Conservation (phyloP, 1,140 invertebrate species). For the Belonocnema kinseyi region DNA sequence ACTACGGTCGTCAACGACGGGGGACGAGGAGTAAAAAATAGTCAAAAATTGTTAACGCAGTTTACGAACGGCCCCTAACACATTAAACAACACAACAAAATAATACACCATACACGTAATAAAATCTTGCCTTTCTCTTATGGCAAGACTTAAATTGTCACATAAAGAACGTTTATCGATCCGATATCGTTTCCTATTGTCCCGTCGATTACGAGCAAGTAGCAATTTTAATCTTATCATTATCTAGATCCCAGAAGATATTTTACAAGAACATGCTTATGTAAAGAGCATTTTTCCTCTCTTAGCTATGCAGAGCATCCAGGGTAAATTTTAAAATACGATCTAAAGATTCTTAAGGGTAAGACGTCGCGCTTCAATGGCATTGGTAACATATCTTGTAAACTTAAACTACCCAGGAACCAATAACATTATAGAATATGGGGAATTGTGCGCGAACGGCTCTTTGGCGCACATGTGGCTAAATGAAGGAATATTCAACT, state of each 20-base stretch:
- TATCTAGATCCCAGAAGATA: conserved; percentile 1
- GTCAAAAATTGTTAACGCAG: too few species aligned
- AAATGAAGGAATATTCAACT: too few species aligned
- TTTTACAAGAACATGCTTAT: conserved; percentile 8
- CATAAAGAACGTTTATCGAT: too few species aligned
- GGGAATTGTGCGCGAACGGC: background rate
- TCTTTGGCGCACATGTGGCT: background rate
- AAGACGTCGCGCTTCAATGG: conserved; percentile 20
- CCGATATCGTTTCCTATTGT: too few species aligned
- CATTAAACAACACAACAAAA: too few species aligned
- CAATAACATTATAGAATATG: background rate
- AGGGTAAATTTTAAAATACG: conserved; percentile 17
- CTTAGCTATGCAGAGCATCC: conserved; percentile 15
- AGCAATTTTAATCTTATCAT: conserved; percentile 3
- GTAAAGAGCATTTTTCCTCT: background rate
- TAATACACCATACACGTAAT: too few species aligned
- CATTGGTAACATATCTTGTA: conserved; percentile 5
- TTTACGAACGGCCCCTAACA: too few species aligned
- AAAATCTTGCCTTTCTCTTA: too few species aligned
- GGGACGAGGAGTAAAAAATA: too few species aligned
- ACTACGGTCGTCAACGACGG: too few species aligned
- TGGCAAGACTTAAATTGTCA: too few species aligned
- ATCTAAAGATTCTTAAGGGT: conserved; percentile 25
- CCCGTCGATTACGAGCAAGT: too few species aligned
- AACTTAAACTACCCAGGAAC: background rate